Percentiles rank a stretch among this genome's conserved stretches.
phyloP scores from a whole-genome alignment of 2,797 vertebrate genomes.

The Chrosomus eos region DNA sequence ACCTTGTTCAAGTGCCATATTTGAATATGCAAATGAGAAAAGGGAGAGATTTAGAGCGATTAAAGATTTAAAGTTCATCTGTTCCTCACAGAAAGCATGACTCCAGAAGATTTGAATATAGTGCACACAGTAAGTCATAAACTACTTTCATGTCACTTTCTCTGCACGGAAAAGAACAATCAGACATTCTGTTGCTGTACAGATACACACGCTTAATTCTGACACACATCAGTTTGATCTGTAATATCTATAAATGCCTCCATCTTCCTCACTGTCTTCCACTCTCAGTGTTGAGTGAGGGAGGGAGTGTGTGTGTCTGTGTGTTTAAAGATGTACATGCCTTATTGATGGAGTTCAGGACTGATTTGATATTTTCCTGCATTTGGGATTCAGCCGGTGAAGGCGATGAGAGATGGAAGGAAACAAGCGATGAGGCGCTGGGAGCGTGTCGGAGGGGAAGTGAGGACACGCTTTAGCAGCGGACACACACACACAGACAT shows the following conservation, averaged over 20 bases:
- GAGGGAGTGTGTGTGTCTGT: not conserved
- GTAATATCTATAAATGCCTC: not conserved
- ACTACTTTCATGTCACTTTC: not conserved
- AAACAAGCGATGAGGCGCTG: slow-evolving; percentile 8
- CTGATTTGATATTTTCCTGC: slow-evolving; percentile 39
- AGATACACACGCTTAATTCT: not conserved
- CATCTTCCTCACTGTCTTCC: not conserved
- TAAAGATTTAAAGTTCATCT: slow-evolving; percentile 9
- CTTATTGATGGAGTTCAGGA: slow-evolving; percentile 21
- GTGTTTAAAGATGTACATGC: not conserved
- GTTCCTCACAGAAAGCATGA: slow-evolving; percentile 11
- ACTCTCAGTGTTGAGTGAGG: not conserved
- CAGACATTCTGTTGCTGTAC: not conserved
- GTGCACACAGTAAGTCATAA: not conserved
- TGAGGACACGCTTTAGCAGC: slow-evolving; percentile 5
- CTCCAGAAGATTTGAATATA: not conserved
- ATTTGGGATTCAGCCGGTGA: slow-evolving; percentile 33
- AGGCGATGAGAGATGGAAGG: not conserved
- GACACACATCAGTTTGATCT: not conserved
- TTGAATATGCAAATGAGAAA: not conserved
- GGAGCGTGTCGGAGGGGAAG: slow-evolving; percentile 24
- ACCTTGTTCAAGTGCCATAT: not conserved
- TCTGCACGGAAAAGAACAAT: not conserved
- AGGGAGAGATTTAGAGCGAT: not conserved
- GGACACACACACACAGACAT: slow-evolving; percentile 6